Percentiles rank a stretch among this genome's conserved stretches.
phyloP scores from a whole-genome alignment of 2,797 vertebrate genomes.

The Leptodactylus fallax region DNA sequence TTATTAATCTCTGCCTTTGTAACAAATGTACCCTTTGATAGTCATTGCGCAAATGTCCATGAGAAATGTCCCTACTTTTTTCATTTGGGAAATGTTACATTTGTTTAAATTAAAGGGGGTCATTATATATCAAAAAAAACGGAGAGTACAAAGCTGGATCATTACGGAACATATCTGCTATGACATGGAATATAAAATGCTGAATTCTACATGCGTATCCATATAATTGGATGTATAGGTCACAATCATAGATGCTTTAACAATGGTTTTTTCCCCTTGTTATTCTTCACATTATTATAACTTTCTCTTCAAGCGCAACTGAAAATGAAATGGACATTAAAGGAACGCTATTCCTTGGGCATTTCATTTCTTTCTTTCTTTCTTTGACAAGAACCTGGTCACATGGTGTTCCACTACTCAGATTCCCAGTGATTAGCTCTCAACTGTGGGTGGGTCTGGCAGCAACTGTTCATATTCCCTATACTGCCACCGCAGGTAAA shows the following conservation, averaged over 20 bases:
- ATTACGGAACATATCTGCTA: background rate
- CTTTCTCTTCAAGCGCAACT: background rate
- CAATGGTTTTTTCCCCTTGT: background rate
- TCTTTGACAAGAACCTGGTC: background rate
- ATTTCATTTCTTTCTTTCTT: background rate
- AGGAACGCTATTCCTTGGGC: background rate
- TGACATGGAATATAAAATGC: background rate
- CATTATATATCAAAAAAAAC: background rate
- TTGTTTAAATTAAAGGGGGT: slow-evolving; percentile 46
- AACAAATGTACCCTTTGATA: slow-evolving; percentile 61
- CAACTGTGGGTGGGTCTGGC: background rate
- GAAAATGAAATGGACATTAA: background rate
- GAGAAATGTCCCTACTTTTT: slow-evolving; percentile 58
- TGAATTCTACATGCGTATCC: background rate
- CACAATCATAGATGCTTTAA: background rate
- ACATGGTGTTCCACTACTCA: background rate
- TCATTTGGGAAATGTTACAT: slow-evolving; percentile 23
- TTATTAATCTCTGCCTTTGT: slow-evolving; percentile 56
- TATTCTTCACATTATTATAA: background rate
- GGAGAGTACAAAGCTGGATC: background rate
- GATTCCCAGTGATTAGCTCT: background rate
- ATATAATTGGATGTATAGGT: background rate
- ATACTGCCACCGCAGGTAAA: too few relatives aligned
- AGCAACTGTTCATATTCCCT: too few relatives aligned
- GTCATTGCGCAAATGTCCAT: slow-evolving; percentile 13